phyloP scores from a whole-genome alignment of 2,113 vertebrate genomes.

The Corynorhinus townsendii region DNA sequence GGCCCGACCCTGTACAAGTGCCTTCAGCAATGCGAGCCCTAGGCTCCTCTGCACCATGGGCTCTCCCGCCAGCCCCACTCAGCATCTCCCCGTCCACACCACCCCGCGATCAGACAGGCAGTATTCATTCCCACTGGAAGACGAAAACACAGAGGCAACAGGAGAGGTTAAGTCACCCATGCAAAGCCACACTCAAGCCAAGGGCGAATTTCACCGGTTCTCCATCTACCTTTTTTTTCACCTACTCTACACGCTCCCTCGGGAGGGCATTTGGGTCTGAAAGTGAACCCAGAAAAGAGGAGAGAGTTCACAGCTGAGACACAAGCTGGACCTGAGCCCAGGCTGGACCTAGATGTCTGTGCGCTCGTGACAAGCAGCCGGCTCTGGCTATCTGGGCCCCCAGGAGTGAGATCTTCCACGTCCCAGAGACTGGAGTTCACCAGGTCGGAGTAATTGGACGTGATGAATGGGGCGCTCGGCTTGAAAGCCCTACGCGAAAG shows the following conservation, averaged over 20 bases:
- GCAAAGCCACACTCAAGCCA: background rate
- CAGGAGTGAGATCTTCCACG: conserved; percentile 64
- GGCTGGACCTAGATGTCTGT: background rate
- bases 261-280: background rate
- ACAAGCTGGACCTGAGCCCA: conserved; percentile 30
- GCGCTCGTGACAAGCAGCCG: background rate
- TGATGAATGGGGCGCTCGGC: conserved; percentile 81
- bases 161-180: background rate
- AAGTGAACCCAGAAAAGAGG: background rate
- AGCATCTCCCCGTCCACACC: too few species aligned
- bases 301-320: background rate
- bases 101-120: background rate
- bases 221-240: too few species aligned
- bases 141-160: accelerated
- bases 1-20: background rate
- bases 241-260: background rate
- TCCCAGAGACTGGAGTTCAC: conserved; percentile 77
- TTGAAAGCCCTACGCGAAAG: conserved; percentile 78
- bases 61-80: background rate
- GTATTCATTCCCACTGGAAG: background rate
- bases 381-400: conserved; percentile 64
- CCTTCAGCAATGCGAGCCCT: background rate
- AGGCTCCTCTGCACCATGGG: background rate
- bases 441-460: conserved; percentile 81
- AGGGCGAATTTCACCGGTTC: background rate